Evolutionary conservation across 1,140 invertebrate genomes (phyloP).

Genomic region (Eciton burchellii): DNA sequence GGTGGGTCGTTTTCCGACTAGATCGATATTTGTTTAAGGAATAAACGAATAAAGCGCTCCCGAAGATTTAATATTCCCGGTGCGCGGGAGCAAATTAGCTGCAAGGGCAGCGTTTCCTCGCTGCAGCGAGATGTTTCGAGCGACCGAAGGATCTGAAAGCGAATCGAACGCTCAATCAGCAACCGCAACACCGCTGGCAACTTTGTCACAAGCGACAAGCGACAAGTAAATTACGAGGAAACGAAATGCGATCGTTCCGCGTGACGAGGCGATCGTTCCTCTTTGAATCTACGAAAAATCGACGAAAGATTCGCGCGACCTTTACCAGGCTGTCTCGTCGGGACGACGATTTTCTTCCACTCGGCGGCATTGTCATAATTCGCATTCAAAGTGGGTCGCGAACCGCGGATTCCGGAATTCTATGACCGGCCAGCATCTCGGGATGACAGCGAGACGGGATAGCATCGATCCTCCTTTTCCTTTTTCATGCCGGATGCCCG

Average conservation of each 20-base stretch:
- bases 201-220: no score
- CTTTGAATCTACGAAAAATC: no score
- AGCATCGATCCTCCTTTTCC: not conserved
- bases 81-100: constrained; percentile 3
- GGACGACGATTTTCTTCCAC: not conserved
- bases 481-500: constrained; percentile 34
- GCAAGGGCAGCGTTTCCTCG: not conserved
- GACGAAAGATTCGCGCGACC: no score
- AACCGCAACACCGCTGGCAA: no score
- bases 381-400: constrained; percentile 27
- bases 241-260: no score
- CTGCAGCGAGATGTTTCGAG: not conserved
- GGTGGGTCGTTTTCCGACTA: constrained; percentile 6
- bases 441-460: constrained; percentile 13
- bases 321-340: not conserved
- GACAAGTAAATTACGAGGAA: no score
- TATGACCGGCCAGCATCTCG: not conserved
- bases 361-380: constrained; percentile 30
- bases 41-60: not conserved
- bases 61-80: not conserved
- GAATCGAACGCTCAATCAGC: not conserved
- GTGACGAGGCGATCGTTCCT: no score
- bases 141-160: constrained; percentile 1
- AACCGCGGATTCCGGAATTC: not conserved
- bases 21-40: not conserved